Percentiles rank a stretch among this genome's conserved stretches.
These are phyloP conservation scores for Brachyalestes nurse DNA, from an alignment of 2,797 vertebrate genomes.

Conservation along the genomic window DNA sequence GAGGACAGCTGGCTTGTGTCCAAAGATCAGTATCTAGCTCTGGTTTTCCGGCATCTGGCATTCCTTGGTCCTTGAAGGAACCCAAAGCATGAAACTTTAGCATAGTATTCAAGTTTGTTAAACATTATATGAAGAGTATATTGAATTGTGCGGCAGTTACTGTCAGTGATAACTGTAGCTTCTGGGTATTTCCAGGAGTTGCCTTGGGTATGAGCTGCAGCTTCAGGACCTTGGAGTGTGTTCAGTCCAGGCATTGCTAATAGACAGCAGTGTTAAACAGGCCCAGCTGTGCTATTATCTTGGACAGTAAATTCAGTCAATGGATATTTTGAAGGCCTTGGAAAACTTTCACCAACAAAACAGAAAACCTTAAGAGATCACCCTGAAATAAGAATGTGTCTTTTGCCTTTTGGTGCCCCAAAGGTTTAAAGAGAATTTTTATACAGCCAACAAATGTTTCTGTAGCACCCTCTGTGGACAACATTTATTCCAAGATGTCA, in stretches of 20 bases:
- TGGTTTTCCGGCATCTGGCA: too few species aligned
- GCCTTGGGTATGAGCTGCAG: neutral
- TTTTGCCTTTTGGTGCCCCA: neutral
- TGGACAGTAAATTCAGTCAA: constrained; percentile 4
- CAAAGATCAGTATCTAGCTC: too few species aligned
- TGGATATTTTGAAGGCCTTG: neutral
- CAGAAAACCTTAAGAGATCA: neutral
- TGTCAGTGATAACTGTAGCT: neutral
- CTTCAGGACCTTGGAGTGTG: neutral
- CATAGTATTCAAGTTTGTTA: too few species aligned
- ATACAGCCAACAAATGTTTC: neutral
- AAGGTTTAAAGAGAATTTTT: neutral
- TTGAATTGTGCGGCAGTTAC: neutral
- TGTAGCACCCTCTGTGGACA: neutral
- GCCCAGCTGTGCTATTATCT: neutral
- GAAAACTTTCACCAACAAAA: neutral
- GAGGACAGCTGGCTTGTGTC: too few species aligned
- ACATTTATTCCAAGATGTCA: neutral
- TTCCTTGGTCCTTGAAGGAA: too few species aligned
- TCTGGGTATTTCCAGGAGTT: neutral
- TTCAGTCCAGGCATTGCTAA: neutral
- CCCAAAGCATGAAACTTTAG: too few species aligned
- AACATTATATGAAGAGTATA: too few species aligned
- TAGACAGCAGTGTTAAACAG: neutral
- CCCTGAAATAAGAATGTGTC: neutral